Base-by-base conservation (phyloP, 2,797 vertebrate species). In the Spizella passerina region DNA sequence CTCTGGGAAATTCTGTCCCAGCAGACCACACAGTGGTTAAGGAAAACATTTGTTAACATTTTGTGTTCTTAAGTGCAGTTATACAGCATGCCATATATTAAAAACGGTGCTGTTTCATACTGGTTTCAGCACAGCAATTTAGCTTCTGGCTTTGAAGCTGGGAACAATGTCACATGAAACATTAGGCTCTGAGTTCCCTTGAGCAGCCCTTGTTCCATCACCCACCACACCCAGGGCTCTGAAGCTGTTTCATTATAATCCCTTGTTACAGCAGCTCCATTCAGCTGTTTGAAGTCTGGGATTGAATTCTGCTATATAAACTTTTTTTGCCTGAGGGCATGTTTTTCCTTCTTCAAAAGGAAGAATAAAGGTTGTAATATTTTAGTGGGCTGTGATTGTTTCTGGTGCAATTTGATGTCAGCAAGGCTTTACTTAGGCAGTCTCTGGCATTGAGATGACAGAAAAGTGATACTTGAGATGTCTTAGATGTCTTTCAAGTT, bases 211-310 rank as follows among this genome's bases (percentile, higher is more conserved):
- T 30, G 34, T 69, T 73, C 59, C 39, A 47, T 53, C 24, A 27
- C 63, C 59, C 52, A 36, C 60, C 69, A 20, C 6, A 46, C 64
- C 88, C 46, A 78, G 63, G n/a, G 46, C 34, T 86, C 83, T 83
- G 73, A 80, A 91, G 43, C 38, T 38, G 30, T 70, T 96, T 89
- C 50, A 71, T 80, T 91, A 68, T 57, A 93, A 88, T 85, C 60
- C 49, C 27, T 93, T 78, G 59, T 90, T 88, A 73, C 36, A 49
- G 64, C 46, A 79, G 41, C 52, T 90, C 68, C 32, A 34, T 77
- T 91, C 86, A 93, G 43, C 91, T 94, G 59, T 91, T 96, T 96
- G 91, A 88, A 53, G 76, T 76, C 61, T 56, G 75, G 23, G 29
- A 66, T 27, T 78, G 64, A 90, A 64, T 83, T 78, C 73, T 81